Evolutionary conservation across 2,113 vertebrate genomes (phyloP).

Genomic region (Naja naja): DNA sequence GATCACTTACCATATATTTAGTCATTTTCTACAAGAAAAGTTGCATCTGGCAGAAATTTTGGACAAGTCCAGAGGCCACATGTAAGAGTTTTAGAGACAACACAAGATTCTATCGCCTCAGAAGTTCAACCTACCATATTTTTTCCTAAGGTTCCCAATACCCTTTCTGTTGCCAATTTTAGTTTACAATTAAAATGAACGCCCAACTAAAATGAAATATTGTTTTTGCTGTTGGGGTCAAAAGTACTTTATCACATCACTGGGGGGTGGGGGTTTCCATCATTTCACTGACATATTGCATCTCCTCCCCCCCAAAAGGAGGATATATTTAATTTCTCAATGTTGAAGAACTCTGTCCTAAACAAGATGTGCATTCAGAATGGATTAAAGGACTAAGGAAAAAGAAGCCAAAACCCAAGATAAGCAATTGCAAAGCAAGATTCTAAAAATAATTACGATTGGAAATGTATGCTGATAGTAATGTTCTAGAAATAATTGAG

Average conservation of each 20-base stretch:
- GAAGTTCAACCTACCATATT: background rate
- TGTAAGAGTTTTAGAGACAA: background rate
- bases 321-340: slow-evolving; percentile 11
- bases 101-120: background rate
- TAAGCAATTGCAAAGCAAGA: background rate
- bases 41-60: background rate
- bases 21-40: background rate
- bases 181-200: background rate
- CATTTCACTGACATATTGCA: background rate
- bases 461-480: background rate
- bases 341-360: background rate
- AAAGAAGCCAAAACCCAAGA: background rate
- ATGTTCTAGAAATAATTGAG: background rate
- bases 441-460: background rate
- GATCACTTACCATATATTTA: background rate
- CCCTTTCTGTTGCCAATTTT: background rate
- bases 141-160: background rate
- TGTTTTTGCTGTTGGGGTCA: background rate
- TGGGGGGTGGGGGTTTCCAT: background rate
- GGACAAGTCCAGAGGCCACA: background rate
- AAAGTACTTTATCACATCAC: background rate
- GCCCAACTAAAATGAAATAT: background rate
- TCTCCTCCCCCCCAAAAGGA: background rate
- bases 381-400: background rate
- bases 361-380: background rate